Evolutionary conservation across 2,113 vertebrate species (phyloP), one percentile per base, ranked within the genome.

Genomic region (Phrynosoma blainvillii): DNA sequence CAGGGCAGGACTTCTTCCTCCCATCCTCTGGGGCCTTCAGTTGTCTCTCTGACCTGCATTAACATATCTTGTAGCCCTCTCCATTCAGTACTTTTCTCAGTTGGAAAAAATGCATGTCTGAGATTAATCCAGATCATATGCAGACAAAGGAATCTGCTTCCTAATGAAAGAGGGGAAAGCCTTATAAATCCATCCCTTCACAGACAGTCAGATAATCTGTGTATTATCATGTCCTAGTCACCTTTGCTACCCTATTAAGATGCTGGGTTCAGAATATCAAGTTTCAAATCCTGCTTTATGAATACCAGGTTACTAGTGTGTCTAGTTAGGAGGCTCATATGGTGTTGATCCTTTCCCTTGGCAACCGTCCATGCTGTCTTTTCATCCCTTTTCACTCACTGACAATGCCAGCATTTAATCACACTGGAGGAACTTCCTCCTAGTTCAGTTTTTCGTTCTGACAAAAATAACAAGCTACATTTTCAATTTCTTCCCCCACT

Each of bases 301-400:
- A 70, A 54, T 83, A 87, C 52, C 21, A 42, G 75, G 65, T 56
- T 91, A 62, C 68, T 68, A 47, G 21, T 54, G 76, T 1, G n/a
- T 47, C 85, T 89, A 21, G 10, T 80, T 88, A 89, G 79, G 52
- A 87, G 66, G 56, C 16, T 89, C 70, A 84, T 18, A 0, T 76
- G 30, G 77, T 79, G 21, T 68, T 91, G 87, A 71, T 74, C 40
- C 40, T 75, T 87, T 73, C 90, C 88, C 66, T 85, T 86, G 88
- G 91, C 68, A 83, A 88, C 73, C 71, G 82, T 89, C 93, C 52
- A 86, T 90, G 77, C 85, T 74, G 90, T 91, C 92, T 94, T 87
- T 88, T 79, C 86, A 73, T 88, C 90, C n/a, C 56, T 93, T 89
- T 87, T 84, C 88, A 62, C 80, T 81, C 89, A 87, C 89, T 70